Base-by-base conservation (phyloP, 2,888 invertebrate genomes). In the Pegoplata infirma region DNA sequence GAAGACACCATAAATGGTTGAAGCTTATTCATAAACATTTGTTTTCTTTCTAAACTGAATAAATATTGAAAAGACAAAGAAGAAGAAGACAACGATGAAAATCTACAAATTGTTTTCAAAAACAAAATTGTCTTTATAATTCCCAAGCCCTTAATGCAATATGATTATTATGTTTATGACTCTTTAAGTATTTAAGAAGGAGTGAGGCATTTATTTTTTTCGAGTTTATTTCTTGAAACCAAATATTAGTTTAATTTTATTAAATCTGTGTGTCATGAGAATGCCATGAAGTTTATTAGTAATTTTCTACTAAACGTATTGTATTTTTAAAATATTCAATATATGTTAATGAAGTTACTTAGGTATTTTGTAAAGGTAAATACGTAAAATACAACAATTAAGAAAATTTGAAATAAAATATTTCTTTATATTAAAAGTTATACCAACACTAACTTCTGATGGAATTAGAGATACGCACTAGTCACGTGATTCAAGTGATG, bases 21-120 rank as follows among this genome's bases (percentile, higher is more conserved):
- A 81, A 86, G 83, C 84, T 82, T 83, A 82, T n/a, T 76, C 83
- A 83, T 82, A 85, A 86, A 86, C 84, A 83, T 86, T 86, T 84
- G 80, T 83, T 79, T 83, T 84, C 72, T 71, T 73, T 58, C 47
- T 53, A 76, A 80, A 85, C 84, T 85, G 83, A 84, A 85, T 82
- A 84, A 85, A 47, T 44, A 63, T 25, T 4, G 2, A 55, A 10
- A n/a, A 32, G 2, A 28, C 7, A 14, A 8, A 28, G 7, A 10
- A 10, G 55, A 14, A 28, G 14, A 55, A 55, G 23, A n/a, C n/a
- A n/a, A n/a, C n/a, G n/a, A 14, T 5, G n/a, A 53, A 23, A 17
- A 14, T 16, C 14, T 55, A 55, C 55, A 55, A 55, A 55, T 55
- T 55, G 28, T 28, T 32, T 28, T 25, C 12, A 14, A 10, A 25